These are phyloP conservation scores for Cottus gobio DNA, from an alignment of 2,113 vertebrate genomes.

Conservation along the genomic window DNA sequence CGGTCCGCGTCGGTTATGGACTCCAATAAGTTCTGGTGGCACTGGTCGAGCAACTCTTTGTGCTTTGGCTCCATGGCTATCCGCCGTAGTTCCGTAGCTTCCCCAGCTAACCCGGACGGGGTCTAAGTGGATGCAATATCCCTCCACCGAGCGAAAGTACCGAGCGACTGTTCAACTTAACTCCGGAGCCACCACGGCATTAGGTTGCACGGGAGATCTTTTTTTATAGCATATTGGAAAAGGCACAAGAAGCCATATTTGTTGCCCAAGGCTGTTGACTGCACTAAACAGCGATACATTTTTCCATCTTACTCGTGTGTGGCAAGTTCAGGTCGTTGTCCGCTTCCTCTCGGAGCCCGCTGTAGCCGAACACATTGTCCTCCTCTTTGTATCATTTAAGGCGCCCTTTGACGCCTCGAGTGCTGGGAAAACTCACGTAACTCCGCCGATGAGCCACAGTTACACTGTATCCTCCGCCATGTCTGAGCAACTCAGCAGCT, in stretches of 20 bases:
- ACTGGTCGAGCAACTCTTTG: conserved; percentile 95
- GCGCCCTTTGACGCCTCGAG: conserved; percentile 56
- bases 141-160: conserved; percentile 73
- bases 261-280: conserved; percentile 88
- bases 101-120: conserved; percentile 74
- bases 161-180: conserved; percentile 74
- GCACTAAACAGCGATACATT: conserved; percentile 86
- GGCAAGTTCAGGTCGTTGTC: conserved; percentile 63
- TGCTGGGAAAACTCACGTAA: conserved; percentile 81
- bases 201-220: conserved; percentile 72
- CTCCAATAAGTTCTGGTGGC: conserved; percentile 93
- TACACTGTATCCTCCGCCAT: conserved; percentile 87
- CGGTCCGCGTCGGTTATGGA: conserved; percentile 93
- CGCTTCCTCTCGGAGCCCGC: conserved; percentile 47
- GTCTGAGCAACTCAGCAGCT: conserved; percentile 87
- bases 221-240: conserved; percentile 82
- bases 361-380: conserved; percentile 58
- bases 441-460: conserved; percentile 75
- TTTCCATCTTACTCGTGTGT: conserved; percentile 76
- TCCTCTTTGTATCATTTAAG: conserved; percentile 61
- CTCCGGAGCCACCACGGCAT: conserved; percentile 79
- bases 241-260: conserved; percentile 91
- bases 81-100: conserved; percentile 80
- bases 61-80: conserved; percentile 94
- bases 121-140: conserved; percentile 62